Evolutionary conservation across 2,797 vertebrate species (phyloP).

Genomic region (Mormyrops attenuatus): DNA sequence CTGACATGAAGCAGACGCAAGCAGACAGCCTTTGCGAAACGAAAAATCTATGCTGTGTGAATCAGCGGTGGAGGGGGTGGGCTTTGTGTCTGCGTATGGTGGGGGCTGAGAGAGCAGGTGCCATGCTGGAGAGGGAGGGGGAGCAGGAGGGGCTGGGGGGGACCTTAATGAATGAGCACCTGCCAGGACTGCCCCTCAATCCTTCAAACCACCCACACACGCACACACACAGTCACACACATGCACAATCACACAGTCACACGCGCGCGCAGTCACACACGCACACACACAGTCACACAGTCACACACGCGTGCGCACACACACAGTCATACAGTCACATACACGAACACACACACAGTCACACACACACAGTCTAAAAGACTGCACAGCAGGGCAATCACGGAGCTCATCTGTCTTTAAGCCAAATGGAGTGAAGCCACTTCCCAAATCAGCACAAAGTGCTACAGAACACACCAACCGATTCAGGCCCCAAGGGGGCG

Average conservation of each 20-base stretch:
- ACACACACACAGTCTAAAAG: not conserved
- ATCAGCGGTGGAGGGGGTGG: slow-evolving; percentile 43
- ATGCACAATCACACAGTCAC: not conserved
- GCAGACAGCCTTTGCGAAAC: slow-evolving; percentile 33
- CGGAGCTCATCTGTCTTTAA: not conserved
- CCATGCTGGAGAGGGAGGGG: slow-evolving; percentile 25
- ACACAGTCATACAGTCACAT: not conserved
- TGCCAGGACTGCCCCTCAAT: slow-evolving; percentile 35
- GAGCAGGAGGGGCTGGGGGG: slow-evolving; percentile 29
- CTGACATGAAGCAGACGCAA: slow-evolving; percentile 38
- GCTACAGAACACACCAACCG: not conserved
- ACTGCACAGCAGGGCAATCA: not conserved
- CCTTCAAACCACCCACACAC: not conserved
- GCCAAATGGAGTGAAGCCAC: not conserved
- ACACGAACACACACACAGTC: not conserved
- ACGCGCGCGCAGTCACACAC: not conserved
- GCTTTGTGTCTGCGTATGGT: slow-evolving; percentile 19
- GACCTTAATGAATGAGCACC: slow-evolving; percentile 50
- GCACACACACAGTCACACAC: not conserved
- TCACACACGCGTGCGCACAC: not conserved
- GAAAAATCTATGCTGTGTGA: slow-evolving; percentile 24
- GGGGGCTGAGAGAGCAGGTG: slow-evolving; percentile 22
- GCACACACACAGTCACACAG: not conserved
- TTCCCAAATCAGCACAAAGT: not conserved
- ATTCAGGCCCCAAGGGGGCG: not conserved